Evolutionary conservation across 1,140 invertebrate species (phyloP), one percentile per base, ranked within the genome.

Genomic region (Lycorma delicatula): DNA sequence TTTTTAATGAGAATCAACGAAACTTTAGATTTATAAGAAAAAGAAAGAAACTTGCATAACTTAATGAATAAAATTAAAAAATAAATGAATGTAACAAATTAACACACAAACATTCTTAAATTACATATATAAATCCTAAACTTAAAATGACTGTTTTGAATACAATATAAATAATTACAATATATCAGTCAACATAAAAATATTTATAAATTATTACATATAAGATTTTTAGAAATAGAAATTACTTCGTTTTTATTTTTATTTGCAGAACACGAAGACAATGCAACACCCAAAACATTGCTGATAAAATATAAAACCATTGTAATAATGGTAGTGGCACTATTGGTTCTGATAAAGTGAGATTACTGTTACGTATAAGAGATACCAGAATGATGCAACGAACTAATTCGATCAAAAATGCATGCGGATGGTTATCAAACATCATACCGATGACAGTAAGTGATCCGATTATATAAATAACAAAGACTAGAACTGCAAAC

Each of bases 371-470:
- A 5, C 58, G 59, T 0, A 60, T 25, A 23, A 56, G 27, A 1
- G 53, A 22, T 22, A 74, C 70, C 3, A 80, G 66, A 0, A 72
- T 64, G 6, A 75, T 68, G 60, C 82, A 84, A 0, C 82, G 72
- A 0, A 75, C 28, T 0, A 81, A 68, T 68, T 85, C 83, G 9
- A 80, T 62, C 1, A 78, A 48, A 0, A 73, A 68, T 1, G 76
- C 76, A 47, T 77, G 72, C 12, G 74, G 70, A 13, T 73, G 73
- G 49, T 77, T 75, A 46, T 87, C 84, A 60, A 87, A 83, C 11
- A 87, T 62, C 73, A 87, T 75, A 18, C 86, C 85, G 36, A 89
- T 85, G 2, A 80, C 74, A 1, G 79, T 83, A 7, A 87, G 64
- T 1, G 82, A 81, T 1, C 78, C 75, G 11, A 87, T 71, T 44